Evolutionary conservation across 1,140 invertebrate genomes (phyloP).

Genomic region (Pentalonia nigronervosa): DNA sequence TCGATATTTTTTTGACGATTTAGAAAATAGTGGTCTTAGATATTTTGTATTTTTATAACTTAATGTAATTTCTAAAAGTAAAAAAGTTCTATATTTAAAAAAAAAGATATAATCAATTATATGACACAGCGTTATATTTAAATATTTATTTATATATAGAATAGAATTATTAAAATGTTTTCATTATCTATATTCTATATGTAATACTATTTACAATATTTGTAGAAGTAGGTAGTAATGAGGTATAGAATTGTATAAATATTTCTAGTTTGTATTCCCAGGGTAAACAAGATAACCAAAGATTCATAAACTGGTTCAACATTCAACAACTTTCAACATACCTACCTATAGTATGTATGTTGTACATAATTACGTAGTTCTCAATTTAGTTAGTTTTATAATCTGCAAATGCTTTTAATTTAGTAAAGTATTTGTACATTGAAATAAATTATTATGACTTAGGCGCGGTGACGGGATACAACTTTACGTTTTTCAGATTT

Average conservation of each 20-base stretch:
- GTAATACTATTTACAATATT: background rate
- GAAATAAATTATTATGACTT: background rate
- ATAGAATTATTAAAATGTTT: no score
- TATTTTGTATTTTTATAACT: background rate
- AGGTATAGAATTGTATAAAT: background rate
- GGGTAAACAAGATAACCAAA: background rate
- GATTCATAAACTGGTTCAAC: background rate
- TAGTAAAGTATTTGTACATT: background rate
- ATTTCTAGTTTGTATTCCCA: background rate
- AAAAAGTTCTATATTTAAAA: background rate
- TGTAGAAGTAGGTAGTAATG: background rate
- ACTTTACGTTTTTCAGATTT: background rate
- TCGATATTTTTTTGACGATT: no score
- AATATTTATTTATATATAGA: no score
- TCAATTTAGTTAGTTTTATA: background rate
- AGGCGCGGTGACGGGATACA: background rate
- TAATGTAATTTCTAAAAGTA: background rate
- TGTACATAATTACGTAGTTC: background rate
- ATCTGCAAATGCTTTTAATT: background rate
- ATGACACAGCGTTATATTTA: background rate
- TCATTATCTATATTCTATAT: background rate
- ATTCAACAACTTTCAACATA: background rate
- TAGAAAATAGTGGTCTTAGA: background rate
- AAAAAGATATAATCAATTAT: background rate
- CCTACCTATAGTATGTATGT: background rate